Percentiles rank a stretch among this genome's conserved stretches.
These are phyloP conservation scores for Labia minor DNA, from an alignment of 2,888 invertebrate species.

Conservation along the genomic window DNA sequence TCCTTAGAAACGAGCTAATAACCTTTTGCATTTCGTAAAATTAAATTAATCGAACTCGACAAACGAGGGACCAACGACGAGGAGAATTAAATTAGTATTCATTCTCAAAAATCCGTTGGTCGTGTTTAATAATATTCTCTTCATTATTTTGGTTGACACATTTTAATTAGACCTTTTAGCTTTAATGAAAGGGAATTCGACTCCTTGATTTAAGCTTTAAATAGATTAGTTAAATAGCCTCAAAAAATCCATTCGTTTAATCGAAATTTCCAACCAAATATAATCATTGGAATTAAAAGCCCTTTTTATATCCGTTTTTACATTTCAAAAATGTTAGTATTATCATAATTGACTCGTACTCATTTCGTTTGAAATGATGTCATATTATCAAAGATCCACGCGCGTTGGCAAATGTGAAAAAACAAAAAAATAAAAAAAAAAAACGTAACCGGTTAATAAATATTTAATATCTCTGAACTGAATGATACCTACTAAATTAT, in stretches of 20 bases:
- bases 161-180: constrained; percentile 7
- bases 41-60: constrained; percentile 13
- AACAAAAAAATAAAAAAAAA: neutral
- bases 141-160: constrained; percentile 13
- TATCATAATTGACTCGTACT: constrained; percentile 1
- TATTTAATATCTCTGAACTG: too few relatives aligned
- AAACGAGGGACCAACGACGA: neutral
- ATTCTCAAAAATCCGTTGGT: constrained; percentile 1
- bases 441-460: too few relatives aligned
- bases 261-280: constrained; percentile 2
- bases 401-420: too few relatives aligned
- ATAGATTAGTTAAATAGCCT: constrained; percentile 6
- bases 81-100: neutral
- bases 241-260: constrained; percentile 3
- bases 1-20: constrained; percentile 7
- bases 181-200: constrained; percentile 13
- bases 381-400: neutral
- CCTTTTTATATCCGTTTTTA: neutral
- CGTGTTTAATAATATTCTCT: constrained; percentile 2
- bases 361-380: neutral
- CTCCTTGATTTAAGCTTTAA: constrained; percentile 7
- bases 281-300: neutral
- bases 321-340: neutral
- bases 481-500: too few relatives aligned
- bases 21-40: constrained; percentile 5